Base-by-base conservation (phyloP, 2,797 vertebrate genomes). In the Ambastaia sidthimunki region DNA sequence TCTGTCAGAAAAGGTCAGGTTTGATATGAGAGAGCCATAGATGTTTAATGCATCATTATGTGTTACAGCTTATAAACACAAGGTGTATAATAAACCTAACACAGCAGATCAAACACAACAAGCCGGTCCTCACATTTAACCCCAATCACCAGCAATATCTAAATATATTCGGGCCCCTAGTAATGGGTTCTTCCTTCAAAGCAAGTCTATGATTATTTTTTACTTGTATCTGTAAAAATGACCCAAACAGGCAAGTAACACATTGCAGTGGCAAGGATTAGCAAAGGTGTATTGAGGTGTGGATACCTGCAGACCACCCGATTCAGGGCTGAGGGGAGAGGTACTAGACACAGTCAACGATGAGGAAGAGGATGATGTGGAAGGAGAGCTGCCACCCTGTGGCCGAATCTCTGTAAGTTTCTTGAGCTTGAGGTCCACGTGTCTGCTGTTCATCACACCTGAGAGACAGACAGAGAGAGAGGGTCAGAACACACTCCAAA, bases 341-440 rank as follows among this genome's bases (percentile, higher is more conserved):
- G 84, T 71, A 87, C 91, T 84, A 48, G 85, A 84, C 21, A 80
- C 78, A 4, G 92, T 91, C 4, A 92, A 91, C 7, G 92, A 92
- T 3, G 92, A 91, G 70, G 91, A 91, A 50, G 93, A 93, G 65
- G 92, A 92, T 55, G 93, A 91, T 28, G 92, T 93, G 31, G 95
- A 93, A 83, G 96, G 87, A 69, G 96, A 96, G 87, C 94, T 90
- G 85, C 86, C 89, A 90, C 94, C 94, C 91, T 96, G 94, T 82
- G 96, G 95, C 86, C 93, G 93, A 89, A 92, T 83, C 87, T 98
- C 96, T 74, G 93, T 90, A 84, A 95, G 90, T 87, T 95, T 96
- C 94, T 95, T 98, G 88, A 98, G 92, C 90, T 97, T 98, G 89
- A 96, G 92, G 87, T 99, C 97, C 88, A 96, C 84, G 57, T 95